Percentiles rank a stretch among this genome's conserved stretches.
These are phyloP conservation scores for Drosophila maculinotata DNA, from an alignment of 2,888 invertebrate genomes.

Conservation along the genomic window DNA sequence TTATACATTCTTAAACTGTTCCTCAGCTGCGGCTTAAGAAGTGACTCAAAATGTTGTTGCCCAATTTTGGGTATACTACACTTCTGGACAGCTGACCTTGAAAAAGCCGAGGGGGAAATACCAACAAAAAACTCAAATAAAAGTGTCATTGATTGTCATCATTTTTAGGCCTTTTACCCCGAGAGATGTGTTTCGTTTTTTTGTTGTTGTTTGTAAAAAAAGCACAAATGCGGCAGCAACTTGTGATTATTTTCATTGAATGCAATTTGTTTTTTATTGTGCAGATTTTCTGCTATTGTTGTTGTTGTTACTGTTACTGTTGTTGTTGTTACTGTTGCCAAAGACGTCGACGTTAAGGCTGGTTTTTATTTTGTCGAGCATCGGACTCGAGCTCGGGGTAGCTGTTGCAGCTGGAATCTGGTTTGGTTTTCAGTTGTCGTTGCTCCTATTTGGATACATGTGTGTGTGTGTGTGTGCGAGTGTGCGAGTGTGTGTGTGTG, in stretches of 20 bases:
- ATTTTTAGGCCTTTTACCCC: constrained; percentile 15
- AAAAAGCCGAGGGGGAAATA: constrained; percentile 11
- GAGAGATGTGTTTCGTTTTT: background rate
- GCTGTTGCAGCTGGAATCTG: constrained; percentile 69
- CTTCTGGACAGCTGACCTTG: constrained; percentile 23
- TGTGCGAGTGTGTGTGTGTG: constrained; percentile 27
- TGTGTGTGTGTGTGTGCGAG: constrained; percentile 17
- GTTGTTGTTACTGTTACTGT: constrained; percentile 8
- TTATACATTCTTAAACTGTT: constrained; percentile 6
- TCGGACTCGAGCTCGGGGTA: constrained; percentile 27
- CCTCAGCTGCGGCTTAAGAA: constrained; percentile 6
- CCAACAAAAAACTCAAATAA: background rate
- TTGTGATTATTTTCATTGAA: constrained; percentile 48
- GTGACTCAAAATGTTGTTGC: constrained; percentile 23
- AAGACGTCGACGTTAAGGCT: constrained; percentile 3
- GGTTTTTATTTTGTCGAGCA: constrained; percentile 19
- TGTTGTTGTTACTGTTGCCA: background rate
- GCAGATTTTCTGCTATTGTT: constrained; percentile 54
- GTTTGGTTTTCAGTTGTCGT: constrained; percentile 56
- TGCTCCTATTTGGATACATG: constrained; percentile 55
- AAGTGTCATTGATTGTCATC: constrained; percentile 28
- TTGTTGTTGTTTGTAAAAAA: background rate
- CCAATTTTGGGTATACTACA: constrained; percentile 17
- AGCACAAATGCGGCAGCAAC: background rate
- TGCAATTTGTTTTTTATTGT: constrained; percentile 64